Evolutionary conservation across 2,797 vertebrate species (phyloP).

Genomic region (Hozukius guyotensis): DNA sequence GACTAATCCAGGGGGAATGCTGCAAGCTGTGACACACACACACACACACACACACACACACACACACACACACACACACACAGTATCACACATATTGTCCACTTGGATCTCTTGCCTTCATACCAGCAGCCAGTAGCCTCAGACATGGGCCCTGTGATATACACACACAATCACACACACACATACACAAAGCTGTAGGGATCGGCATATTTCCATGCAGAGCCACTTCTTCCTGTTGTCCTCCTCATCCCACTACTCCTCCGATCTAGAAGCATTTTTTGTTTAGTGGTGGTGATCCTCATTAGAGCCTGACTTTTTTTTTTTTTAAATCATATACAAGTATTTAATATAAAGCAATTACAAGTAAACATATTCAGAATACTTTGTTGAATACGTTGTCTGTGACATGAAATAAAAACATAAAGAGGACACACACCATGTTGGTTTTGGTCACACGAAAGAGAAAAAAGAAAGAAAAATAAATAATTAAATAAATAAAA

Average conservation of each 20-base stretch:
- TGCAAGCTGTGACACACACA: slow-evolving; percentile 66
- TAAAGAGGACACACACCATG: too few relatives aligned
- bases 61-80: slow-evolving; percentile 1
- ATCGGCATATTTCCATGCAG: slow-evolving; percentile 65
- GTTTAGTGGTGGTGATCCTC: slow-evolving; percentile 1
- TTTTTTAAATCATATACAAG: not conserved
- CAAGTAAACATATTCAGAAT: not conserved
- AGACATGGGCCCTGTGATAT: slow-evolving; percentile 44
- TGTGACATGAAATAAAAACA: rapidly evolving
- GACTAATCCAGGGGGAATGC: slow-evolving; percentile 82
- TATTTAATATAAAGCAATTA: not conserved
- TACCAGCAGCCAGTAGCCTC: slow-evolving; percentile 60
- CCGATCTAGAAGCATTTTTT: slow-evolving; percentile 29
- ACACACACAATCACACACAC: slow-evolving; percentile 21
- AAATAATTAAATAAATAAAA: too few relatives aligned
- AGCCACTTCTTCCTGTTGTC: slow-evolving; percentile 52
- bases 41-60: slow-evolving; percentile 1
- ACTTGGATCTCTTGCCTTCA: slow-evolving; percentile 64
- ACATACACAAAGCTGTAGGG: slow-evolving; percentile 52
- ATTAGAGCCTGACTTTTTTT: not conserved
- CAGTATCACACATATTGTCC: slow-evolving; percentile 40
- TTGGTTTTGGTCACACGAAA: too few relatives aligned
- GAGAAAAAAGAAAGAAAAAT: too few relatives aligned
- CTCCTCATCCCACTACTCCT: not conserved
- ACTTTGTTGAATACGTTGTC: not conserved